Conservation (phyloP, 2,888 invertebrate genomes). For the Tetrapedia diversipes region DNA sequence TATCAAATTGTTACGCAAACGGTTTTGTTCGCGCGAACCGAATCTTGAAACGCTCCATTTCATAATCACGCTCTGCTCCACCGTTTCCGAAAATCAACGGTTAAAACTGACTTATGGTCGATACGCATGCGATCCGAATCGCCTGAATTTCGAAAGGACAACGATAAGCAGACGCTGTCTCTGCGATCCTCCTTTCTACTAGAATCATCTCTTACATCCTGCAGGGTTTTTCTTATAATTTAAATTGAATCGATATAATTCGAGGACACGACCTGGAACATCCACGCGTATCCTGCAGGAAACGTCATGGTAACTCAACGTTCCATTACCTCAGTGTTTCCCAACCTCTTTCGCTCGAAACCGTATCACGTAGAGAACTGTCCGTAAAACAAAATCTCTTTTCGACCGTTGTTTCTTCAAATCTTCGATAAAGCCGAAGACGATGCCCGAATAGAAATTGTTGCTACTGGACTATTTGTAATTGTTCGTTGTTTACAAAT, state of each 20-base stretch:
- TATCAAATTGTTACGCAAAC: too few relatives aligned
- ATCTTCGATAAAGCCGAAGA: too few relatives aligned
- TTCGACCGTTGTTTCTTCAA: too few relatives aligned
- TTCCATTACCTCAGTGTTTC: constrained; percentile 8
- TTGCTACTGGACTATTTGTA: too few relatives aligned
- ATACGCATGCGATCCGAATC: constrained; percentile 46
- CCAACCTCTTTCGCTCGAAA: neutral
- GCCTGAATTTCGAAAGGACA: constrained; percentile 41
- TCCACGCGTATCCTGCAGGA: neutral
- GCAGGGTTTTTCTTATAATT: constrained; percentile 69
- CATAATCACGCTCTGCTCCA: neutral
- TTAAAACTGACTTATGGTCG: constrained; percentile 26
- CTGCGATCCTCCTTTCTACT: constrained; percentile 29
- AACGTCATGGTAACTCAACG: constrained; percentile 19
- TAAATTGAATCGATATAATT: constrained; percentile 75
- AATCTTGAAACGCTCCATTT: too few relatives aligned
- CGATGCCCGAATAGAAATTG: too few relatives aligned
- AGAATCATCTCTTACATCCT: constrained; percentile 43
- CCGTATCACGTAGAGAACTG: neutral
- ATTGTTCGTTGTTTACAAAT: too few relatives aligned
- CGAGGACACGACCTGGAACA: constrained; percentile 55
- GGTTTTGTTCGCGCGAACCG: too few relatives aligned
- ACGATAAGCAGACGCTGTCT: constrained; percentile 42
- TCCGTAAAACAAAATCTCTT: too few relatives aligned
- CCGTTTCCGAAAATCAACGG: neutral